phyloP scores from a whole-genome alignment of 2,797 vertebrate genomes.

The Melanogrammus aeglefinus region DNA sequence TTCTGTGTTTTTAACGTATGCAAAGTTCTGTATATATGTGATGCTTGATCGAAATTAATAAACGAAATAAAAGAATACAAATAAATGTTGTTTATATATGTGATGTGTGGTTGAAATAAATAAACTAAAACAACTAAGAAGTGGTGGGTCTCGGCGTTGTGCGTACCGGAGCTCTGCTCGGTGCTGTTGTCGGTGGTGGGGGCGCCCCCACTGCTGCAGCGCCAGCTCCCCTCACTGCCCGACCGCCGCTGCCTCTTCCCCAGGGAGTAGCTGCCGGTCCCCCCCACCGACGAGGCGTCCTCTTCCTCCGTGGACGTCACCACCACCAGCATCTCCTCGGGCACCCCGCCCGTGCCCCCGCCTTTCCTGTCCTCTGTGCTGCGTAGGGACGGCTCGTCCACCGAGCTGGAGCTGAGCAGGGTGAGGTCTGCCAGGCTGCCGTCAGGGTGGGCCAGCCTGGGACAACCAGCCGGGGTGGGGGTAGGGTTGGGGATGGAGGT shows the following conservation, averaged over 20 bases:
- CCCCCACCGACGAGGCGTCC: constrained; percentile 54
- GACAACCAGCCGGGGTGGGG: neutral
- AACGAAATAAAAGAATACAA: too few relatives aligned
- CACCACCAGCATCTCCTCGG: constrained; percentile 61
- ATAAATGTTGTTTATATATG: too few relatives aligned
- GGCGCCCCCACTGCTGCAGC: constrained; percentile 60
- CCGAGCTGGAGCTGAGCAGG: constrained; percentile 82
- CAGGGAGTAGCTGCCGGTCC: constrained; percentile 50
- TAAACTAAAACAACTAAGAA: too few relatives aligned
- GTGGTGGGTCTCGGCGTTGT: neutral
- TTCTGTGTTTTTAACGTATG: too few relatives aligned
- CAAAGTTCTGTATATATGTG: too few relatives aligned
- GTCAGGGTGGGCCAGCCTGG: constrained; percentile 89
- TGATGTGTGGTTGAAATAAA: too few relatives aligned
- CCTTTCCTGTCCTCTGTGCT: constrained; percentile 54
- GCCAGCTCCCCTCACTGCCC: constrained; percentile 72
- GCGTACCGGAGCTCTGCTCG: constrained; percentile 84
- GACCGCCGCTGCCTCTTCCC: constrained; percentile 60
- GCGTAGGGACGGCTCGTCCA: constrained; percentile 57
- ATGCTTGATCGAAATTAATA: too few relatives aligned
- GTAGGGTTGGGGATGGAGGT: neutral
- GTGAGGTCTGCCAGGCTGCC: constrained; percentile 93
- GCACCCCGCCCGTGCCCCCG: constrained; percentile 47
- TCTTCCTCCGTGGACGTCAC: constrained; percentile 60
- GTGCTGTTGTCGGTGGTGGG: constrained; percentile 68